Percentiles rank a stretch among this genome's conserved stretches.
These are phyloP conservation scores for Oscheius sp. DNA, from an alignment of 1,140 invertebrate genomes.

Conservation along the genomic window DNA sequence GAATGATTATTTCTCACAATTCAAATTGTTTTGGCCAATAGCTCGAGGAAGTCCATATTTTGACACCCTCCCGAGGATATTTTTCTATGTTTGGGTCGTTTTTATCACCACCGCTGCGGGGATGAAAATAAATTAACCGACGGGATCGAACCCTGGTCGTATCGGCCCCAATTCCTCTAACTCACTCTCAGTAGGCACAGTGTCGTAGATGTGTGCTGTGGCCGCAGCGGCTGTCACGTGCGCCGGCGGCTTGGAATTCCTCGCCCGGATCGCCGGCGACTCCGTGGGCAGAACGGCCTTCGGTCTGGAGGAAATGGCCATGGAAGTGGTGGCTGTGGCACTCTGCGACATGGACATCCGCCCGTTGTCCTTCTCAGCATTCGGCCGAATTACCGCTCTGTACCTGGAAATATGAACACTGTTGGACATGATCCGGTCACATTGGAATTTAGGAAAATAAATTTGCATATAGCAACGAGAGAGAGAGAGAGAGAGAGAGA, in stretches of 20 bases:
- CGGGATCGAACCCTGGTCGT: too few relatives aligned
- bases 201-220: constrained; percentile 17
- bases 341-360: constrained; percentile 6
- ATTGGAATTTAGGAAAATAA: constrained; percentile 17
- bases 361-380: background rate
- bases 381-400: background rate
- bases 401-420: constrained; percentile 11
- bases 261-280: background rate
- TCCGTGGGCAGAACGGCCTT: constrained; percentile 24
- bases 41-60: too few relatives aligned
- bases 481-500: too few relatives aligned
- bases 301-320: constrained; percentile 29
- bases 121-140: too few relatives aligned
- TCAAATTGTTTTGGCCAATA: too few relatives aligned
- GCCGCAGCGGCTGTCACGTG: background rate
- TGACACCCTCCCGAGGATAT: too few relatives aligned
- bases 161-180: too few relatives aligned
- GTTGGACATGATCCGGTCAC: too few relatives aligned
- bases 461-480: too few relatives aligned
- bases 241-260: background rate
- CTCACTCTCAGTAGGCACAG: constrained; percentile 9
- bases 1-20: too few relatives aligned
- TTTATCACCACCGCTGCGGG: too few relatives aligned
- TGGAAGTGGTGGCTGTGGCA: constrained; percentile 22
- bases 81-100: too few relatives aligned